Evolutionary conservation across 1,140 invertebrate species (phyloP), one percentile per base, ranked within the genome.

Genomic region (Stegodyphus mimosarum): DNA sequence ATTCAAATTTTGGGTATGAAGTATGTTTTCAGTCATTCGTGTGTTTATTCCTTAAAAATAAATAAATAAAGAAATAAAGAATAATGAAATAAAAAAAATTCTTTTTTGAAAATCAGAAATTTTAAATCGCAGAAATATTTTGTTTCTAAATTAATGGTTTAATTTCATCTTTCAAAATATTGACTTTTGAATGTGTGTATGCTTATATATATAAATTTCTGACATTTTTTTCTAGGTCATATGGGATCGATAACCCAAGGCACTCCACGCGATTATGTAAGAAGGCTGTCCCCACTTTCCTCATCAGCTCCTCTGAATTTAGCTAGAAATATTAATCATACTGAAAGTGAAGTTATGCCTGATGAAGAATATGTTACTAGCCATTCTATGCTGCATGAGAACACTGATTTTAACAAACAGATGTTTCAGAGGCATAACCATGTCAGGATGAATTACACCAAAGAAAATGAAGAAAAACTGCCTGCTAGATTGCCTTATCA

Each of bases 161-260:
- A 33, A 33, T 33, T 33, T 33, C 33, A 33, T 33, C 3, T 33
- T 33, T 33, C 33, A 33, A 33, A 33, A 33, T 33, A 33, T 33
- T 33, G 33, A 33, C 33, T 33, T 33, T 33, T 33, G 33, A 33
- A 33, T 33, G 33, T 33, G 3, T 33, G 33, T 33, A 33, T 33
- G 1, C 33, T 33, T 33, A 33, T 33, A 33, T 33, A 33, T 33
- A 33, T 33, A 33, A 33, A 33, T 33, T 33, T 10, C 1, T 60
- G 55, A 60, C 55, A 60, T 1, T 60, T 60, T 75, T 85, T 60
- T 64, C 6, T 48, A 79, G 85, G 60, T 60, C 73, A 52, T 13
- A 84, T 75, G 71, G 85, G 85, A 15, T 86, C 85, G 5, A 86
- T 86, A 51, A 86, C 76, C 53, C 85, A 86, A 17, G 85, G 85